Conservation (phyloP, 2,113 vertebrate genomes). For the Epinephelus fuscoguttatus region DNA sequence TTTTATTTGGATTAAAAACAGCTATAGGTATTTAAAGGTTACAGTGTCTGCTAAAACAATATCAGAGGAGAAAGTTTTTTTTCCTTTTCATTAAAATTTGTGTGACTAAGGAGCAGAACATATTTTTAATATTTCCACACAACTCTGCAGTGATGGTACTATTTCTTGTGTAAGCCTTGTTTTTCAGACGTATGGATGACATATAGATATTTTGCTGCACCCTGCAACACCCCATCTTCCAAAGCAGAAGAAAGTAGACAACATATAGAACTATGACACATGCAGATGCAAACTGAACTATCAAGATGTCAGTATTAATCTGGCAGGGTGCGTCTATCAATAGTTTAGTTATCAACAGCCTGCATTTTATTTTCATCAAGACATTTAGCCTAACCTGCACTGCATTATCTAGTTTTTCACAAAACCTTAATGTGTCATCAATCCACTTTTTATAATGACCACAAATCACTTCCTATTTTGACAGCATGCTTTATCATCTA, state of each 20-base stretch:
- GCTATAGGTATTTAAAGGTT: conserved; percentile 84
- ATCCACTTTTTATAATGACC: not conserved
- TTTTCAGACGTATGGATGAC: not conserved
- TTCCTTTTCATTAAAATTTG: conserved; percentile 44
- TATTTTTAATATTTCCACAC: conserved; percentile 17
- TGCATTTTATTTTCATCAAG: not conserved
- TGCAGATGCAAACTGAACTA: not conserved
- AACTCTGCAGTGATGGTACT: not conserved
- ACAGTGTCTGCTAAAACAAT: conserved; percentile 73
- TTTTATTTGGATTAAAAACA: conserved; percentile 90
- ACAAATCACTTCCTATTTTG: conserved; percentile 6
- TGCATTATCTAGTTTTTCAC: not conserved
- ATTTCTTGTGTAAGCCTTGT: not conserved
- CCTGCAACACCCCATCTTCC: not conserved
- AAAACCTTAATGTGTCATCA: not conserved
- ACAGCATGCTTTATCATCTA: not conserved
- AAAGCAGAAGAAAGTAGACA: not conserved
- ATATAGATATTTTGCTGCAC: not conserved
- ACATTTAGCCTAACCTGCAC: not conserved
- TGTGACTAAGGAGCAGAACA: conserved; percentile 30
- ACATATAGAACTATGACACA: not conserved
- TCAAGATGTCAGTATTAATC: not conserved
- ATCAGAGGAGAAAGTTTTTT: conserved; percentile 30
- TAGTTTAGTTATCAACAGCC: not conserved
- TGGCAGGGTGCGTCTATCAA: not conserved